Percentiles rank a stretch among this genome's conserved stretches.
phyloP scores from a whole-genome alignment of 2,888 invertebrate genomes.

The Pachliopta kotzebuea region DNA sequence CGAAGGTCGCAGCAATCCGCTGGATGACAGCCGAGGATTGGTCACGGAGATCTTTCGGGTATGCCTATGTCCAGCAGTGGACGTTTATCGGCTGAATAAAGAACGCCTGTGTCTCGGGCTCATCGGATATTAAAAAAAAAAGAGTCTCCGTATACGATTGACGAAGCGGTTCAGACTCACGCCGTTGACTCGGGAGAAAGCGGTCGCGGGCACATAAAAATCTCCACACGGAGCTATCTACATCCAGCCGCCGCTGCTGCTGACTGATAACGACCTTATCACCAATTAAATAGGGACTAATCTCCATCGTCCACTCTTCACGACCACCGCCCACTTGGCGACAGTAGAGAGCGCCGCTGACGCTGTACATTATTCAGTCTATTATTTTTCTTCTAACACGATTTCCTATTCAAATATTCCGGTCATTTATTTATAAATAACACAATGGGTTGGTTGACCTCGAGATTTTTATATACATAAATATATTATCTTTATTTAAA shows the following conservation, averaged over 20 bases:
- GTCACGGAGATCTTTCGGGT: too few species aligned
- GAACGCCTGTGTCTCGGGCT: too few species aligned
- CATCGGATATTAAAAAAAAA: too few species aligned
- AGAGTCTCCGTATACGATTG: too few species aligned
- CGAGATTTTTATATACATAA: slow-evolving; percentile 1
- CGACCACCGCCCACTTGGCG: slow-evolving; percentile 7
- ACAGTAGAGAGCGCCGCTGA: slow-evolving; percentile 7
- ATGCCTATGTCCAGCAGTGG: too few species aligned
- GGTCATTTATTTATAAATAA: slow-evolving; percentile 24
- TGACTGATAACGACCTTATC: slow-evolving; percentile 9
- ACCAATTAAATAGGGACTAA: background rate
- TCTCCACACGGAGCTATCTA: background rate
- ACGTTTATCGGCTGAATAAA: too few species aligned
- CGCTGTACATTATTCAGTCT: slow-evolving; percentile 15
- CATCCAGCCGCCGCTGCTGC: background rate
- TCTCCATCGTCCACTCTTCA: background rate
- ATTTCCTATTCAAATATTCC: slow-evolving; percentile 24
- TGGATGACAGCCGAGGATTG: too few species aligned
- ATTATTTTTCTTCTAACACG: too few species aligned
- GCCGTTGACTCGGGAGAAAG: too few species aligned
- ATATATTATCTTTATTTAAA: too few species aligned
- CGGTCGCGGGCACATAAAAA: background rate
- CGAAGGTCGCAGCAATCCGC: too few species aligned
- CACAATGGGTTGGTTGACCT: slow-evolving; percentile 28
- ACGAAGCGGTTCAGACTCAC: too few species aligned